phyloP scores from a whole-genome alignment of 64 coral and sea anemone genomes.

The Stichodactyla helianthus region DNA sequence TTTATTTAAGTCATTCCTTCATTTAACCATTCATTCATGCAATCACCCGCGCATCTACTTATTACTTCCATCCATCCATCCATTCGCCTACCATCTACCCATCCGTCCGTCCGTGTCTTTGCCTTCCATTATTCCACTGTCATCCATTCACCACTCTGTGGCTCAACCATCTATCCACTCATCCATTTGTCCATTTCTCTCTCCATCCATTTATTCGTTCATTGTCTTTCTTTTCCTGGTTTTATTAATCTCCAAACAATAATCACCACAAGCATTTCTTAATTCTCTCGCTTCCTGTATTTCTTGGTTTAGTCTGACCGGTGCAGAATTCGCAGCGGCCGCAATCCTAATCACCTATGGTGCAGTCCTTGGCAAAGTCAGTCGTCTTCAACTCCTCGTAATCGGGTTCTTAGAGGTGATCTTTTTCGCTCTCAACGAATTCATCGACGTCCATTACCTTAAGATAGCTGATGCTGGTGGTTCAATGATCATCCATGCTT shows the following conservation, averaged over 20 bases:
- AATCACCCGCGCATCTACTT: not conserved
- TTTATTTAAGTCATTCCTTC: too few relatives aligned
- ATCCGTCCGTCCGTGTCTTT: too few relatives aligned
- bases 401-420: slow-evolving; percentile 76
- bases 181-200: too few relatives aligned
- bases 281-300: too few relatives aligned
- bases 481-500: slow-evolving; percentile 79
- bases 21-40: too few relatives aligned
- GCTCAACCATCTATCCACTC: too few relatives aligned
- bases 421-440: slow-evolving; percentile 77
- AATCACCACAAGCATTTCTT: too few relatives aligned
- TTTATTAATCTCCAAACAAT: too few relatives aligned
- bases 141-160: too few relatives aligned
- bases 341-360: slow-evolving; percentile 84
- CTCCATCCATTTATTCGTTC: too few relatives aligned
- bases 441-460: slow-evolving; percentile 58
- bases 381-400: slow-evolving; percentile 73
- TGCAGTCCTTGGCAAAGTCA: slow-evolving; percentile 91
- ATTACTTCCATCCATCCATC: not conserved
- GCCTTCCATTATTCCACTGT: too few relatives aligned
- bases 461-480: slow-evolving; percentile 87
- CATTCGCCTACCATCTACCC: not conserved
- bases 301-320: not conserved
- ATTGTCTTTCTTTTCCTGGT: too few relatives aligned
- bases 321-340: slow-evolving; percentile 71